Evolutionary conservation across 2,113 vertebrate species (phyloP), one percentile per base, ranked within the genome.

Genomic region (Mola mola): DNA sequence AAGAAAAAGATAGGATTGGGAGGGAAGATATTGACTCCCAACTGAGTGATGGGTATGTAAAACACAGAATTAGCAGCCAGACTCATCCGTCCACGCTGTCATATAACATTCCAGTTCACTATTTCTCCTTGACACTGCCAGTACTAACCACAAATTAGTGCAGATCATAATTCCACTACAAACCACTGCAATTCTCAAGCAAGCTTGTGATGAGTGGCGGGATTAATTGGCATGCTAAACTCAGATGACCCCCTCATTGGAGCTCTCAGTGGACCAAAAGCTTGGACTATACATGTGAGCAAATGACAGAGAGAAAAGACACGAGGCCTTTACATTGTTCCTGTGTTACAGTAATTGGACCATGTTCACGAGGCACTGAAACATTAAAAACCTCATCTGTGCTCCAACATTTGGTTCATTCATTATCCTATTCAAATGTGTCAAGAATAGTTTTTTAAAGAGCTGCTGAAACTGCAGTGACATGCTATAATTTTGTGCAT

Each of bases 161-260:
- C 58, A 17, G 38, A 72, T 65, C 49, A 81, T 84, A 76, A 85
- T 86, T 79, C 72, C 55, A 53, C 67, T 44, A 62, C 56, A 76
- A 78, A 73, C 60, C 59, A 17, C 56, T 49, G 57, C 61, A 56
- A 59, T 78, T 72, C 50, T 66, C 47, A 38, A 42, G 42, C 63
- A 73, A 36, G 51, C 60, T 66, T 62, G 33, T 49, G 64, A 75
- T 84, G 87, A 88, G 72, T 87, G 78, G 72, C 85, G 75, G 82
- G 81, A 88, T 86, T 87, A 89, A 90, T 87, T 86, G 87, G 56
- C 22, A 15, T 49, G 43, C 55, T 75, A 72, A 78, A 24, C 76
- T 53, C 72, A 25, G 46, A 72, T 81, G 81, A 87, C 68, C 83
- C 59, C 61, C 42, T 72, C 60, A 55, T 3, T 25, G 48, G 28